Evolutionary conservation across 2,888 invertebrate genomes (phyloP).

Genomic region (Monoplex corrugatus): DNA sequence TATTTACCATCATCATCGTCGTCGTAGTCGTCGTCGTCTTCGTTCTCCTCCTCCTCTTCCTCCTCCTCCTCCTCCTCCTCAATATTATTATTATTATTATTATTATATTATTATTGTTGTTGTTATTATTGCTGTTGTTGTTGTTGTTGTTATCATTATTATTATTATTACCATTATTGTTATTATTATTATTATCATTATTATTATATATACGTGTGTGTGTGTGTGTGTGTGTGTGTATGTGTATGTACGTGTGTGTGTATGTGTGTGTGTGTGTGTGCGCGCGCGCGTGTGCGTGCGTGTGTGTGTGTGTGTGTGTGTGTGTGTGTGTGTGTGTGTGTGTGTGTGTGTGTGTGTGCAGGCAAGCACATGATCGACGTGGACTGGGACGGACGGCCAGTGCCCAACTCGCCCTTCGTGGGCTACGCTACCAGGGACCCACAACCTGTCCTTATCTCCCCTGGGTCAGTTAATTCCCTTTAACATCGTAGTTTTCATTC

Average conservation of each 20-base stretch:
- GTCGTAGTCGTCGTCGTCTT: too few species aligned
- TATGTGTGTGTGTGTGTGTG: background rate
- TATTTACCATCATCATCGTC: background rate
- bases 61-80: too few species aligned
- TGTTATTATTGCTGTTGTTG: too few species aligned
- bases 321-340: background rate
- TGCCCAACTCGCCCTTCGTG: conserved; percentile 33
- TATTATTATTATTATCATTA: background rate
- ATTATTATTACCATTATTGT: too few species aligned
- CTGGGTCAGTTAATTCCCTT: background rate
- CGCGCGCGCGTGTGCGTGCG: background rate
- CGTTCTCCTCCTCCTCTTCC: too few species aligned
- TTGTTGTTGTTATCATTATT: too few species aligned
- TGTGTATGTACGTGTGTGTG: background rate
- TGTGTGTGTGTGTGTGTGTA: background rate
- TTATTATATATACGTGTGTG: background rate
- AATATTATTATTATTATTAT: too few species aligned
- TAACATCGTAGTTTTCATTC: too few species aligned
- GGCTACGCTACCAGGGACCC: conserved; percentile 48
- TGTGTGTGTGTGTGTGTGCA: conserved; percentile 25
- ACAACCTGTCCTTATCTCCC: conserved; percentile 26
- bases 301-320: background rate
- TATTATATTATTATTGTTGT: too few species aligned
- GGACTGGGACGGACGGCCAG: conserved; percentile 37
- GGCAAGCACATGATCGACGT: conserved; percentile 47